These are phyloP conservation scores for Aegypius monachus DNA, from an alignment of 2,113 vertebrate genomes.

Conservation along the genomic window DNA sequence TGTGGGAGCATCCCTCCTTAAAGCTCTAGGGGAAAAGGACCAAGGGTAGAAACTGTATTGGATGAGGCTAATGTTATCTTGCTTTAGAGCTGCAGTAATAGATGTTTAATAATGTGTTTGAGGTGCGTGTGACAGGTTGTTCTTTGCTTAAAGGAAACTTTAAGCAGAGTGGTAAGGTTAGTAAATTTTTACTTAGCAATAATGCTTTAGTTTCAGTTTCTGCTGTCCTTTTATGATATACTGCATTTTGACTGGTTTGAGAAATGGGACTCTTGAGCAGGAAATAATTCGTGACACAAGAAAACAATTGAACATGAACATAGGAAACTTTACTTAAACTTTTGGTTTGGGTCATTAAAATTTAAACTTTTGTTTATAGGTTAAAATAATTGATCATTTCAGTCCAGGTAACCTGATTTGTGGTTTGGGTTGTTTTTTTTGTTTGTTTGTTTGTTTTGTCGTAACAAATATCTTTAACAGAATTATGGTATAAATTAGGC, in stretches of 20 bases:
- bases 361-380: background rate
- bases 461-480: background rate
- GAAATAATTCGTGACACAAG: background rate
- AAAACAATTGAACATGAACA: background rate
- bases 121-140: background rate
- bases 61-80: background rate
- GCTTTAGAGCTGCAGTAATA: background rate
- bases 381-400: background rate
- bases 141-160: background rate
- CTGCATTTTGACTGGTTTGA: background rate
- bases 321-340: background rate
- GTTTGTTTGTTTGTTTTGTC: background rate
- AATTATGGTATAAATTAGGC: background rate
- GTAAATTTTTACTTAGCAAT: background rate
- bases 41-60: background rate
- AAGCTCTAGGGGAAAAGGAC: background rate
- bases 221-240: background rate
- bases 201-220: background rate
- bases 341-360: background rate
- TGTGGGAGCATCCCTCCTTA: background rate
- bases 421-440: background rate
- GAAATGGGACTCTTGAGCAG: background rate
- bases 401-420: background rate
- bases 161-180: background rate
- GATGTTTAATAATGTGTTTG: background rate